Evolutionary conservation across 2,888 invertebrate species (phyloP), one percentile per base, ranked within the genome.

Genomic region (Opisthograptis luteolata): DNA sequence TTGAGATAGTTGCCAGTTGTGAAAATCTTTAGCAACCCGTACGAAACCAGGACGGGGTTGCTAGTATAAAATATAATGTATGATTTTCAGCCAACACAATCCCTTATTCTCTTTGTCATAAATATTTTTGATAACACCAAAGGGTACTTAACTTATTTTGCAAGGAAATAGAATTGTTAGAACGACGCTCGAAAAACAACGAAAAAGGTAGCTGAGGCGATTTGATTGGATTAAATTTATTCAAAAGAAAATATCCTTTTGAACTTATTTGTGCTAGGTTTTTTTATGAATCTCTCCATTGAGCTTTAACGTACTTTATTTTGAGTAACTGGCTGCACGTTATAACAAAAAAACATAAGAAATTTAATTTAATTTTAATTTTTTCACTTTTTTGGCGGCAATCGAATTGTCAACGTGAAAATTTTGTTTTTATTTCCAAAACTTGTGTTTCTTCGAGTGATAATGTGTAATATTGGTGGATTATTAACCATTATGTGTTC

Each of bases 141-240:
- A 9, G 15, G 25, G 42, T 34, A 25, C 41, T 41, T 32, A 34
- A 12, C 34, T 17, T 13, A 13, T 25, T 42, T 42, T 31, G 7
- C 17, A 12, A 19, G 14, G 15, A 25, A 32, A 25, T 12, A 8
- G 7, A 41, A 30, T 8, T 20, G 17, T 8, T 15, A 37, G 28
- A 42, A 27, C 25, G 24, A 41, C n/a, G 28, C 31, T 31, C 30
- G 22, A 24, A 24, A 42, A 34, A 42, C 34, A 17, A 42, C 25
- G 32, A 42, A 42, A 42, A 42, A 22, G 25, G 32, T 32, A 34
- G 41, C 6, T 7, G 22, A 24, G 24, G 42, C 10, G 42, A 34
- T 27, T 42, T 34, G 25, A 42, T 42, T 25, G 8, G 34, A 42
- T 42, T 25, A 31, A 42, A 42, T 42, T 13, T 13, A 25, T 42